phyloP scores from a whole-genome alignment of 2,888 invertebrate species.

The Hydrotaea diabolus region DNA sequence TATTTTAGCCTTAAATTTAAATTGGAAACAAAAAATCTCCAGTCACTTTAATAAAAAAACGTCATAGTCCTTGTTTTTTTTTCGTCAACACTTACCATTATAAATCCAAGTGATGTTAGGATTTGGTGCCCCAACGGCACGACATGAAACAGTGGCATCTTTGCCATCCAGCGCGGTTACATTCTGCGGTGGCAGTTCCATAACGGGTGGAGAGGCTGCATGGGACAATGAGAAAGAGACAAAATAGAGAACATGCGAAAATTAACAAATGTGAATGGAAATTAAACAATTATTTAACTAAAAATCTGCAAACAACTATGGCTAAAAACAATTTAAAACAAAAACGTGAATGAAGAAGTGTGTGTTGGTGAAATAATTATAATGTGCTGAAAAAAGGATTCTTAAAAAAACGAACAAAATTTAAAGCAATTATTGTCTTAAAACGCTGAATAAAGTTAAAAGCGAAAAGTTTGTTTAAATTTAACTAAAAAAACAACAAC shows the following conservation, averaged over 20 bases:
- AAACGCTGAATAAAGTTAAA: background rate
- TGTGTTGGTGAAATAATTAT: constrained; percentile 17
- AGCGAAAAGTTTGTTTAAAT: background rate
- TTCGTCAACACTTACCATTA: constrained; percentile 85
- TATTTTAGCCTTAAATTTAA: no score
- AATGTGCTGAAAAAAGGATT: background rate
- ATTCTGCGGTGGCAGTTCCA: constrained; percentile 92
- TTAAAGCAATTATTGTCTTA: constrained; percentile 17
- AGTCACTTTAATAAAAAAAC: no score
- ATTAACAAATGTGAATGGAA: constrained; percentile 72
- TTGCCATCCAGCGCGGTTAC: constrained; percentile 95
- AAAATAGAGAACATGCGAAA: constrained; percentile 70
- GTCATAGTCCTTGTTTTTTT: no score
- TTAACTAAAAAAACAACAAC: no score
- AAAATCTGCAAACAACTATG: background rate
- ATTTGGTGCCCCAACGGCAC: constrained; percentile 93
- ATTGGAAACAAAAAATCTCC: no score
- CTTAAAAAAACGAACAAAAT: background rate
- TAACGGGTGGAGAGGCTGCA: constrained; percentile 92
- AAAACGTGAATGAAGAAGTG: background rate
- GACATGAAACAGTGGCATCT: constrained; percentile 93
- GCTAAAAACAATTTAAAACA: constrained; percentile 12
- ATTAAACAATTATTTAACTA: constrained; percentile 51
- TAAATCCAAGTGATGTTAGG: constrained; percentile 96
- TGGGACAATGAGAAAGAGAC: constrained; percentile 73